A percentile compares a stretch with the other conserved stretches of the same genome.
phyloP scores from a whole-genome alignment of 1,140 invertebrate species.

The Diabrotica undecimpunctata region DNA sequence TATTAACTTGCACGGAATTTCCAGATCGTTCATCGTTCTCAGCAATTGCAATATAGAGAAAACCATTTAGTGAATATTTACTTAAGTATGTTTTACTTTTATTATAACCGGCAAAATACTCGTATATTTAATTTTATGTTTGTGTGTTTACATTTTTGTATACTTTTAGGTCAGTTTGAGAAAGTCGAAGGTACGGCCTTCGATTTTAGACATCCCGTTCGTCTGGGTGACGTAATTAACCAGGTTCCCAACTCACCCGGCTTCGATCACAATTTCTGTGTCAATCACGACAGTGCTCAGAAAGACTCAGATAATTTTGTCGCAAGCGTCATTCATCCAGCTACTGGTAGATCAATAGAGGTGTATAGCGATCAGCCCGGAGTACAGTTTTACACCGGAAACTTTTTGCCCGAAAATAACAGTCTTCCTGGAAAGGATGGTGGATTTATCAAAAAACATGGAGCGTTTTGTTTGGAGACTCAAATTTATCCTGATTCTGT shows the following conservation, averaged over 20 bases:
- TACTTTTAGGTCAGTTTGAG: slow-evolving; percentile 44
- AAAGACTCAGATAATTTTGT: neutral
- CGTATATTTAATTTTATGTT: no score
- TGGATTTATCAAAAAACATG: slow-evolving; percentile 63
- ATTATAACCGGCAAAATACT: no score
- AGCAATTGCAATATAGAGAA: no score
- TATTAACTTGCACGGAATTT: no score
- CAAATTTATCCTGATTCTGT: slow-evolving; percentile 90
- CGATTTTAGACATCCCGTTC: slow-evolving; percentile 62
- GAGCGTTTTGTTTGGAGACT: slow-evolving; percentile 84
- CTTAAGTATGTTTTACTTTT: no score
- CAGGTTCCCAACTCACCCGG: slow-evolving; percentile 50
- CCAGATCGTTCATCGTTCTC: no score
- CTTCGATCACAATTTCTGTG: slow-evolving; percentile 55
- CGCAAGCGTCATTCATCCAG: slow-evolving; percentile 60
- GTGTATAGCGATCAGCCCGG: slow-evolving; percentile 83
- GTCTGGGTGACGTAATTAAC: slow-evolving; percentile 51
- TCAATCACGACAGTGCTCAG: neutral
- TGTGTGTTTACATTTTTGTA: neutral
- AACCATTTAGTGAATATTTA: no score
- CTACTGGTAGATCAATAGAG: slow-evolving; percentile 69
- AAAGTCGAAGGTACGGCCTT: slow-evolving; percentile 34
- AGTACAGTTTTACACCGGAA: slow-evolving; percentile 85
- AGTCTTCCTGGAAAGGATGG: slow-evolving; percentile 60
- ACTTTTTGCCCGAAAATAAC: slow-evolving; percentile 61